Evolutionary conservation across 2,113 vertebrate genomes (phyloP).

Genomic region (Campylorhamphus procurvoides): DNA sequence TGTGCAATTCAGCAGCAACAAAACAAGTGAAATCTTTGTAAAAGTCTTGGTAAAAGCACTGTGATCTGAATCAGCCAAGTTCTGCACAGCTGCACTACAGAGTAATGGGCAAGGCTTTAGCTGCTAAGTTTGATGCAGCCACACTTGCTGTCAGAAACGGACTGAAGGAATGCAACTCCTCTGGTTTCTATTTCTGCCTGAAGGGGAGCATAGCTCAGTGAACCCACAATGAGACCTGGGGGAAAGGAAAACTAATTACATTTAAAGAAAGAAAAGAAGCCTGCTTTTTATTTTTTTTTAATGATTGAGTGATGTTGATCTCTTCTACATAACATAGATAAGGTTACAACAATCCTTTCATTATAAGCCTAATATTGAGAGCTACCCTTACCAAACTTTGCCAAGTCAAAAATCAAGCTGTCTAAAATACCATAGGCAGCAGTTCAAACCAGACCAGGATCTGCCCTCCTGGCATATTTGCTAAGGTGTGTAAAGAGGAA

Average conservation of each 20-base stretch:
- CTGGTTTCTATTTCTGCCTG: slow-evolving; percentile 70
- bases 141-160: background rate
- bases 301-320: slow-evolving; percentile 22
- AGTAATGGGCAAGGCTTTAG: slow-evolving; percentile 39
- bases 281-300: background rate
- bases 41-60: slow-evolving; percentile 7
- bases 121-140: slow-evolving; percentile 40
- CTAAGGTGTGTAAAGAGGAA: slow-evolving; percentile 19
- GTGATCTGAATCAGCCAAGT: slow-evolving; percentile 38
- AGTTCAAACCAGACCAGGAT: slow-evolving; percentile 7
- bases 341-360: slow-evolving; percentile 54
- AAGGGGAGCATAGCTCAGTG: slow-evolving; percentile 57
- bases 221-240: slow-evolving; percentile 45
- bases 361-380: slow-evolving; percentile 45
- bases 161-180: slow-evolving; percentile 65
- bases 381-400: background rate
- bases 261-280: slow-evolving; percentile 38
- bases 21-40: background rate
- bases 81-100: slow-evolving; percentile 42
- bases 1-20: background rate
- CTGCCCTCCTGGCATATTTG: background rate
- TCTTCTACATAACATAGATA: slow-evolving; percentile 46
- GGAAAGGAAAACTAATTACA: slow-evolving; percentile 33
- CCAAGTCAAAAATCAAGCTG: slow-evolving; percentile 31
- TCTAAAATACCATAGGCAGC: slow-evolving; percentile 40